Conservation (phyloP, 2,113 vertebrate genomes). For the Psittacara wagleri region DNA sequence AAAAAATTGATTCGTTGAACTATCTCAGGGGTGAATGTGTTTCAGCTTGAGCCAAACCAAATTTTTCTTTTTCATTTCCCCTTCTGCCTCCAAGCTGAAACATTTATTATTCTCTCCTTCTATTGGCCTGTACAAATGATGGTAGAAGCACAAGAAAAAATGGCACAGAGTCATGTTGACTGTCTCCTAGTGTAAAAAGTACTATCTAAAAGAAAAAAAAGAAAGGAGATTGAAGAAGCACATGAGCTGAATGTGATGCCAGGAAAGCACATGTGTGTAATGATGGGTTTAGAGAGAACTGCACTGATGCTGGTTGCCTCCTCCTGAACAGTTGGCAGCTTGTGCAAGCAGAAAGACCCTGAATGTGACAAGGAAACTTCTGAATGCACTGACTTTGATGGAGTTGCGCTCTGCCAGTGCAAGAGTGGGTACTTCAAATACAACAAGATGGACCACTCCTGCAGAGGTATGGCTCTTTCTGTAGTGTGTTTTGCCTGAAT, state of each 20-base stretch:
- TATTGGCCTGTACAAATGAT: not conserved
- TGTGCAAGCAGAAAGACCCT: slow-evolving; percentile 84
- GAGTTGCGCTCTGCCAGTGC: slow-evolving; percentile 85
- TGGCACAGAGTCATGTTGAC: not conserved
- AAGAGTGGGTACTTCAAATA: slow-evolving; percentile 91
- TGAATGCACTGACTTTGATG: slow-evolving; percentile 81
- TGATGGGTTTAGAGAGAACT: not conserved
- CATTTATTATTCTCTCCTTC: not conserved
- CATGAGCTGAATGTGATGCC: not conserved
- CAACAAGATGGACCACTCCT: slow-evolving; percentile 86
- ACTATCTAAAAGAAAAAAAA: not conserved
- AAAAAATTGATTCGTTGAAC: not conserved
- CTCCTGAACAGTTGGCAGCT: slow-evolving; percentile 78
- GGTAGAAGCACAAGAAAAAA: not conserved
- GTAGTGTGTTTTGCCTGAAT: not conserved
- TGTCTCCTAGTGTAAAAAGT: not conserved
- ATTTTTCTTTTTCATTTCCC: slow-evolving; percentile 25
- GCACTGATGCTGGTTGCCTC: not conserved
- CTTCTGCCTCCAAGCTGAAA: not conserved
- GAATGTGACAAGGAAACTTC: slow-evolving; percentile 87
- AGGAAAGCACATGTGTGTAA: not conserved
- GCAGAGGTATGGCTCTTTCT: slow-evolving; percentile 79
- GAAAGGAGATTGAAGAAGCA: not conserved
- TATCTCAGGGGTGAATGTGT: not conserved
- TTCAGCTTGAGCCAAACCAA: slow-evolving; percentile 26